Conservation (phyloP, 2,888 invertebrate species). For the Agriotes lineatus region DNA sequence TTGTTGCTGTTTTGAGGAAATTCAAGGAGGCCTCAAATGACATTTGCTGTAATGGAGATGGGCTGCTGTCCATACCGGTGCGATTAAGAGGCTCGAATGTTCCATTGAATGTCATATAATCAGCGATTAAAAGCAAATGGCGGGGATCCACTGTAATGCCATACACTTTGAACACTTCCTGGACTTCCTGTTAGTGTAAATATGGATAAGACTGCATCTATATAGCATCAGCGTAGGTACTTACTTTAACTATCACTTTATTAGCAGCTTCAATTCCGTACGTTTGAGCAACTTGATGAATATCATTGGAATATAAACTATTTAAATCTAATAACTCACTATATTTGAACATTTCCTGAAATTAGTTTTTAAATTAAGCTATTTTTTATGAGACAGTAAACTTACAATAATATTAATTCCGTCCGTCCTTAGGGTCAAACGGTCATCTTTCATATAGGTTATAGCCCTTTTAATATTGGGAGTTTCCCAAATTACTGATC, state of each 20-base stretch:
- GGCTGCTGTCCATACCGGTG: conserved; percentile 88
- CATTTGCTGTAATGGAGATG: conserved; percentile 97
- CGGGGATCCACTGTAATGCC: conserved; percentile 96
- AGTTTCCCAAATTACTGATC: conserved; percentile 83
- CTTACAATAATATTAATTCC: conserved; percentile 89
- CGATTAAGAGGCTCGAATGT: conserved; percentile 90
- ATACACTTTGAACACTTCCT: conserved; percentile 96
- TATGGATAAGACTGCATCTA: no score
- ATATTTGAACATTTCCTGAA: conserved; percentile 88
- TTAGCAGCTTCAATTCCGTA: conserved; percentile 98
- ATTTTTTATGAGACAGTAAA: background rate
- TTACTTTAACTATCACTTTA: conserved; percentile 85
- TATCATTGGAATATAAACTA: conserved; percentile 91
- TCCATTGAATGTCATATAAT: conserved; percentile 98
- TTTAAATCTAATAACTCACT: conserved; percentile 83
- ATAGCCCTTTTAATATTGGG: conserved; percentile 88
- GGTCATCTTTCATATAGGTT: conserved; percentile 76
- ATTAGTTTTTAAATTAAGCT: no score
- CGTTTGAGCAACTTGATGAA: conserved; percentile 88
- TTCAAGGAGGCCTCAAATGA: conserved; percentile 94
- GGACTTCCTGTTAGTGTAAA: no score
- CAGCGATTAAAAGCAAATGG: conserved; percentile 92
- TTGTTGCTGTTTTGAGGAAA: conserved; percentile 85
- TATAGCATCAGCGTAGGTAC: no score
- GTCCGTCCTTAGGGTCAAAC: conserved; percentile 87